A percentile compares a stretch with the other conserved stretches of the same genome.
phyloP scores from a whole-genome alignment of 2,888 invertebrate genomes.

The Amphipoea oculea region DNA sequence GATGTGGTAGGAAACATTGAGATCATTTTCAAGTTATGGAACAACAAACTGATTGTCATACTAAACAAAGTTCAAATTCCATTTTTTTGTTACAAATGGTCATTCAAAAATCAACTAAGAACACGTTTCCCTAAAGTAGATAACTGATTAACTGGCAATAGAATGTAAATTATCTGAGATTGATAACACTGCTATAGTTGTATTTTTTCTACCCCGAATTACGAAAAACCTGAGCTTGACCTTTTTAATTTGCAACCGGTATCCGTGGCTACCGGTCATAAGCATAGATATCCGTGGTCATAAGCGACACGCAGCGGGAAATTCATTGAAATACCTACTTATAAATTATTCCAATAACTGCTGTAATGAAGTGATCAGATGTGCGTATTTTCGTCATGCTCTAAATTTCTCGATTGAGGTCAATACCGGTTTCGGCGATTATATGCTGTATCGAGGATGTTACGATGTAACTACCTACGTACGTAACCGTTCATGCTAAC shows the following conservation, averaged over 20 bases:
- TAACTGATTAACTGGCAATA: background rate
- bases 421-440: slow-evolving; percentile 80
- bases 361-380: slow-evolving; percentile 62
- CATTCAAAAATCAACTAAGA: background rate
- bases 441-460: slow-evolving; percentile 62
- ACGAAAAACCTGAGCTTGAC: no score
- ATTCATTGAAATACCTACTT: slow-evolving; percentile 4
- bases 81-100: no score
- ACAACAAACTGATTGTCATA: no score
- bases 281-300: no score
- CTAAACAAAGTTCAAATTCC: no score
- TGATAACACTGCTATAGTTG: background rate
- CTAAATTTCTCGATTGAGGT: slow-evolving; percentile 84
- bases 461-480: slow-evolving; percentile 57
- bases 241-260: background rate
- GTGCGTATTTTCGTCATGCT: slow-evolving; percentile 80
- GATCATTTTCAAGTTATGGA: no score
- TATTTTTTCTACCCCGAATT: background rate
- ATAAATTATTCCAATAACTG: slow-evolving; percentile 43
- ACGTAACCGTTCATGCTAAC: slow-evolving; percentile 42
- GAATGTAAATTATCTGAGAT: background rate
- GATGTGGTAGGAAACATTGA: background rate
- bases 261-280: no score
- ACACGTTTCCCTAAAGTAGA: background rate
- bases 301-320: slow-evolving; percentile 2